Conservation (phyloP, 2,888 invertebrate genomes). For the Pachycephus smyrnensis region DNA sequence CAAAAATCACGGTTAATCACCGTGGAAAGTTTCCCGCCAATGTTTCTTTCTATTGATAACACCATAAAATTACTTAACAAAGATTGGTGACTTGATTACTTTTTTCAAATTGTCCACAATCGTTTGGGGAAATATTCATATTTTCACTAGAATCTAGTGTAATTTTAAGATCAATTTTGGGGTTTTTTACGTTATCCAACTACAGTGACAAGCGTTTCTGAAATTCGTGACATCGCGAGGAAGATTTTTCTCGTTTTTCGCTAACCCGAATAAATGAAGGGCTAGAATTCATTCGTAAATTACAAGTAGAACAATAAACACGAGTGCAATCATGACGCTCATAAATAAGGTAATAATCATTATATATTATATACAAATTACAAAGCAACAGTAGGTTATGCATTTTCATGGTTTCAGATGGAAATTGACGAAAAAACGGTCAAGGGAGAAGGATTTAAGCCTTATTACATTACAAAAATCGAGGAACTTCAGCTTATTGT, state of each 20-base stretch:
- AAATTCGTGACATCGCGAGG: not conserved
- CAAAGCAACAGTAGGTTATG: not conserved
- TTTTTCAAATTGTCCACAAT: too few relatives aligned
- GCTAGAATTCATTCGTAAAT: not conserved
- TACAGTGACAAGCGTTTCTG: conserved; percentile 17
- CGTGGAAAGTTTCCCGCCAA: not conserved
- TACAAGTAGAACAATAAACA: conserved; percentile 2
- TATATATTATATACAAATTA: not conserved
- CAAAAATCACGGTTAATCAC: not conserved
- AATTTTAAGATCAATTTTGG: not conserved
- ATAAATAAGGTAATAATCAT: conserved; percentile 54
- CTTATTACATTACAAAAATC: conserved; percentile 97
- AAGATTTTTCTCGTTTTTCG: not conserved
- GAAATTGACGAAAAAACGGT: conserved; percentile 75
- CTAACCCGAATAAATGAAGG: not conserved
- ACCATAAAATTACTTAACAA: too few relatives aligned
- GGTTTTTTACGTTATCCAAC: not conserved
- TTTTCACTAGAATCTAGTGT: not conserved
- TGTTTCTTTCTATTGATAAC: not conserved
- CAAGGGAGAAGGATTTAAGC: conserved; percentile 91
- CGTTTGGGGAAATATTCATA: too few relatives aligned
- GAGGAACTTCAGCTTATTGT: conserved; percentile 96
- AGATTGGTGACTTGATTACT: too few relatives aligned
- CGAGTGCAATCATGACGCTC: conserved; percentile 52
- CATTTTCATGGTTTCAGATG: conserved; percentile 70